Evolutionary conservation across 2,797 vertebrate genomes (phyloP), one percentile per base, ranked within the genome.

Genomic region (Poecilia wingei): DNA sequence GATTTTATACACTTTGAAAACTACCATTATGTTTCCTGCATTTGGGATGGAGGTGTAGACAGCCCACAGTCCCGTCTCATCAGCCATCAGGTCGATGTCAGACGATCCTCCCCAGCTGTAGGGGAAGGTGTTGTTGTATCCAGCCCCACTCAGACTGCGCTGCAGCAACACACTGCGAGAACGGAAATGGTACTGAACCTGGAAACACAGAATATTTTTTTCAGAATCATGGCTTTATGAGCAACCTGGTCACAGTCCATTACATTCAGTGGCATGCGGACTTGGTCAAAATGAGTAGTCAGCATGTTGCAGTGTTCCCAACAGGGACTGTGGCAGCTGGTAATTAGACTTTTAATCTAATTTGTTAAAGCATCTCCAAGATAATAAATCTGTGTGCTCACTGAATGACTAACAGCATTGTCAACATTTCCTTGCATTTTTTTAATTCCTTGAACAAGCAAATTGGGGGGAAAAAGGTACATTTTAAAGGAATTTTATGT

Each of bases 51-150:
- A 99, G 80, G 97, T 97, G 36, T 99, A 98, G 45, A 98, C 96
- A 0, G 96, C 98, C 98, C 98, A 99, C 0, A 99, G 94, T 33
- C 98, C 98, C 0, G 96, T 96, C 83, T 99, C 98, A 36, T 99
- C 98, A 3, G 97, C 98, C 98, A 99, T 99, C 53, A 99, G 95
- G 95, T 99, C 98, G 2, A 99, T 99, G 85, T 99, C 98, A 0
- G 98, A 99, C 68, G 97, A 98, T 9, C 98, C 98, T 0, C 98
- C 98, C 98, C 98, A 99, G 3, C 98, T 99, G 89, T 99, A 99
- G 0, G 98, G 98, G 86, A 99, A 99, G 41, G 98, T 97, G 7
- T 99, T 99, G 94, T 99, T 98, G 92, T 98, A 99, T 12, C 98
- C 98, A 0, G 98, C 98, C 0, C 98, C 97, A 45, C 97, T 97